Percentiles rank a stretch among this genome's conserved stretches.
Evolutionary conservation across 2,797 vertebrate genomes (phyloP).

Genomic region (Merluccius polli): DNA sequence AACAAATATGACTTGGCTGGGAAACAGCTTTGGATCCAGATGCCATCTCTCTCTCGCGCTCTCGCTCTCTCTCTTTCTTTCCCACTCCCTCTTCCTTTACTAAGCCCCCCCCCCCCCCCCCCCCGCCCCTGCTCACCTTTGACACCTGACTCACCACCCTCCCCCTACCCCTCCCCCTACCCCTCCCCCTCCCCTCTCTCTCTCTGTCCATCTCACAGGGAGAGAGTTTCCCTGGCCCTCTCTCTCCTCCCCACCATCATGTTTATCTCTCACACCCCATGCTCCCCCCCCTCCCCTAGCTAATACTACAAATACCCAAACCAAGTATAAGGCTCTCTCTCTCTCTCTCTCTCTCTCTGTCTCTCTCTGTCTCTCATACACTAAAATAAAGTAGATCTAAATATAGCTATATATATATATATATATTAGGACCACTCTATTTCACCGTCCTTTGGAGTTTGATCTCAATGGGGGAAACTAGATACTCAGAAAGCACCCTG

Average conservation of each 20-base stretch:
- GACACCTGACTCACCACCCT: constrained; percentile 42
- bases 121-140: background rate
- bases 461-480: too few relatives aligned
- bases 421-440: too few relatives aligned
- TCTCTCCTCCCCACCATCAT: constrained; percentile 31
- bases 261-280: constrained; percentile 2
- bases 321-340: too few relatives aligned
- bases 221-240: constrained; percentile 3
- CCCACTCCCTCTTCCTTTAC: constrained; percentile 9
- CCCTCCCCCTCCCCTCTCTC: constrained; percentile 38
- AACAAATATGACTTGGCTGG: constrained; percentile 96
- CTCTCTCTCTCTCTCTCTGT: too few relatives aligned
- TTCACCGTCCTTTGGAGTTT: too few relatives aligned
- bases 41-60: constrained; percentile 70
- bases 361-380: too few relatives aligned
- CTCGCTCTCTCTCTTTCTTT: constrained; percentile 62
- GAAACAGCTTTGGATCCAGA: constrained; percentile 91
- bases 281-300: too few relatives aligned
- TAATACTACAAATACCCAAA: too few relatives aligned
- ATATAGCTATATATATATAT: too few relatives aligned
- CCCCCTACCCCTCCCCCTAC: constrained; percentile 29
- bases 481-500: too few relatives aligned
- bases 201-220: constrained; percentile 33
- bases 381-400: too few relatives aligned
- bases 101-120: background rate